A percentile compares a stretch with the other conserved stretches of the same genome.
Evolutionary conservation across 2,797 vertebrate genomes (phyloP).

Genomic region (Schizopygopsis pylzovi): DNA sequence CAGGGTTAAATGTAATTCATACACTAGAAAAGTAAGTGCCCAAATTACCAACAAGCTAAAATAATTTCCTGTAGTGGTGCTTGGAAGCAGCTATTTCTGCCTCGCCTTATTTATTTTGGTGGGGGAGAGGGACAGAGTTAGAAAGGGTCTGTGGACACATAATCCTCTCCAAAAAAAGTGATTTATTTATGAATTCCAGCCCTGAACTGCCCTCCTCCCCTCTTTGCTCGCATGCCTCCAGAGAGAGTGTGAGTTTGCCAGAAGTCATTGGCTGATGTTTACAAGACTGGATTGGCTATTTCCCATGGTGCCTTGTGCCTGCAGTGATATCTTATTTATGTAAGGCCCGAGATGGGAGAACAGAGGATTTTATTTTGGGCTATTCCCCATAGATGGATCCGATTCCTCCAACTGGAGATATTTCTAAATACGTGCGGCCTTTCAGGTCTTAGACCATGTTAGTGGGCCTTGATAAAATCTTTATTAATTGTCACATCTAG

Average conservation of each 20-base stretch:
- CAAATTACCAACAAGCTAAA: constrained; percentile 77
- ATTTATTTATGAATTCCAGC: constrained; percentile 86
- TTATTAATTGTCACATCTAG: constrained; percentile 59
- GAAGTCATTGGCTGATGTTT: constrained; percentile 85
- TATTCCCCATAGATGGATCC: constrained; percentile 85
- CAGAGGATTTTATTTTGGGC: constrained; percentile 85
- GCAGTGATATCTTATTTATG: constrained; percentile 86
- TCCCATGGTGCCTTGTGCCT: constrained; percentile 83
- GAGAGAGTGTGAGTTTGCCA: constrained; percentile 79
- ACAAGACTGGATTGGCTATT: constrained; percentile 83
- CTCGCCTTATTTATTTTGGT: constrained; percentile 79
- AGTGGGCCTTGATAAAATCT: constrained; percentile 48
- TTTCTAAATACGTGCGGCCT: constrained; percentile 82
- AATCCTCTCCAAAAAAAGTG: constrained; percentile 82
- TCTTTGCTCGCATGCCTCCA: constrained; percentile 49
- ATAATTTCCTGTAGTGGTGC: constrained; percentile 81
- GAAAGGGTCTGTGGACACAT: constrained; percentile 76
- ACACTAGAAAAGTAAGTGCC: constrained; percentile 74
- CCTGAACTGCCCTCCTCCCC: constrained; percentile 73
- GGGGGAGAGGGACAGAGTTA: constrained; percentile 58
- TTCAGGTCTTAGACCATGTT: constrained; percentile 71
- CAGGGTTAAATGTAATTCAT: constrained; percentile 70
- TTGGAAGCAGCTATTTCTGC: constrained; percentile 80
- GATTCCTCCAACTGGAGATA: constrained; percentile 75
- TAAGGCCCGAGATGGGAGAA: constrained; percentile 84